Conservation (phyloP, 2,888 invertebrate genomes). For the Piscicola geometra region DNA sequence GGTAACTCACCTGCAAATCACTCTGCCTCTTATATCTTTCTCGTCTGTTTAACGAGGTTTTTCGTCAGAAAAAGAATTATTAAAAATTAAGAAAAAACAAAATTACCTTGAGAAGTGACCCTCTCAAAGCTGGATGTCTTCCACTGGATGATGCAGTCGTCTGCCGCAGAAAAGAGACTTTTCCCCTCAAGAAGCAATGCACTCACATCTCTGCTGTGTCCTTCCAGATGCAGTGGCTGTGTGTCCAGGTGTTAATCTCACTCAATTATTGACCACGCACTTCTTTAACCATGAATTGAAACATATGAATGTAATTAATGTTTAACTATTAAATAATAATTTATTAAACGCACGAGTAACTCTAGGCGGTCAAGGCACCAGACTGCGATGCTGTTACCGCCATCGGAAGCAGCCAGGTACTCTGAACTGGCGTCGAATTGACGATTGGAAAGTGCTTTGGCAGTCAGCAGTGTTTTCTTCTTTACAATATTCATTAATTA, state of each 20-base stretch:
- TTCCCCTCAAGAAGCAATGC: slow-evolving; percentile 47
- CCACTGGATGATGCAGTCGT: slow-evolving; percentile 53
- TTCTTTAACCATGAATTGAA: not conserved
- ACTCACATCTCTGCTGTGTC: slow-evolving; percentile 48
- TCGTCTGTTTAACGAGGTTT: not conserved
- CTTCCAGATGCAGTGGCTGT: slow-evolving; percentile 49
- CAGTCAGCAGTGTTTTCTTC: not conserved
- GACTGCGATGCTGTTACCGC: slow-evolving; percentile 11
- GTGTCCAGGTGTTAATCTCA: not conserved
- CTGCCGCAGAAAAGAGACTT: slow-evolving; percentile 49
- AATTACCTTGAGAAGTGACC: too few relatives aligned
- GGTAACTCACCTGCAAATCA: not conserved
- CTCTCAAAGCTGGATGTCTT: slow-evolving; percentile 47
- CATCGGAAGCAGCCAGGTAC: slow-evolving; percentile 5
- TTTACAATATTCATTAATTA: too few relatives aligned
- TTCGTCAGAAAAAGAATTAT: too few relatives aligned
- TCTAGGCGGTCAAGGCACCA: slow-evolving; percentile 2
- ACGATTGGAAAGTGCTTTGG: not conserved
- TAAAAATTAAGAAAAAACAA: too few relatives aligned
- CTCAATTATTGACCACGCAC: not conserved
- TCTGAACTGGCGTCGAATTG: slow-evolving; percentile 10
- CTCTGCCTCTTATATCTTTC: not conserved
- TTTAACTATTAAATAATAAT: too few relatives aligned
- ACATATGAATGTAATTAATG: too few relatives aligned
- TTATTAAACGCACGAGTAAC: not conserved